Conservation (phyloP, 2,113 vertebrate genomes). For the Acinonyx jubatus region DNA sequence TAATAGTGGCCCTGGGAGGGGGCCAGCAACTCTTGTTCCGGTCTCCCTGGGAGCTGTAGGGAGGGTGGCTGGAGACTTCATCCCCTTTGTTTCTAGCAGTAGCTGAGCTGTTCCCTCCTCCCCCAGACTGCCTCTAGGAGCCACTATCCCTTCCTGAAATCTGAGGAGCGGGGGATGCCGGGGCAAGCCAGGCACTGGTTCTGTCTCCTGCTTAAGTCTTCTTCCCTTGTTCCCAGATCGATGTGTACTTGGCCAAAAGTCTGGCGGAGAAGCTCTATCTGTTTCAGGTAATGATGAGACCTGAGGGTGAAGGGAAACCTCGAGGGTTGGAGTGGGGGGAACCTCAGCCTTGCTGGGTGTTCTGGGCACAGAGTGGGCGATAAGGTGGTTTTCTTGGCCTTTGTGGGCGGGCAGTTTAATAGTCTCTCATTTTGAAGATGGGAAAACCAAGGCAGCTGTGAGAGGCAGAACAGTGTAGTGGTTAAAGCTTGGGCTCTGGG, state of each 20-base stretch:
- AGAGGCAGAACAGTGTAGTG: not conserved
- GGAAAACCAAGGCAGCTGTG: accelerated
- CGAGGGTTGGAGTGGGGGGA: not conserved
- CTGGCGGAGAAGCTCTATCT: conserved; percentile 97
- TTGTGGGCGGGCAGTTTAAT: not conserved
- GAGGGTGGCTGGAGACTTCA: not conserved
- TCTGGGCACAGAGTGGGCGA: too few species aligned
- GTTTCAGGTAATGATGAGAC: conserved; percentile 91
- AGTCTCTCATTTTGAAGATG: not conserved
- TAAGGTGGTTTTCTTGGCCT: not conserved
- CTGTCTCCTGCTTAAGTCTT: not conserved
- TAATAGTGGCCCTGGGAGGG: not conserved
- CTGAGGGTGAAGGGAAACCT: not conserved
- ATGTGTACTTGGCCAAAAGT: conserved; percentile 97
- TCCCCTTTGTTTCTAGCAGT: not conserved
- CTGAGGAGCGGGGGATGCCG: accelerated
- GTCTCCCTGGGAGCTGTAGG: not conserved
- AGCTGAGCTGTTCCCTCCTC: not conserved
- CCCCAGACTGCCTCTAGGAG: not conserved
- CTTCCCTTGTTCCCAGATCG: conserved; percentile 88
- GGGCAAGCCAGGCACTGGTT: not conserved
- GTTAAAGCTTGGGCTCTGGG: not conserved
- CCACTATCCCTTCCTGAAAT: not conserved
- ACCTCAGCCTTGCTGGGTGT: not conserved
- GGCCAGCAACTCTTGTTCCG: not conserved